Percentiles rank a stretch among this genome's conserved stretches.
Conservation (phyloP, 2,888 invertebrate species). For the Itoplectis maculator region DNA sequence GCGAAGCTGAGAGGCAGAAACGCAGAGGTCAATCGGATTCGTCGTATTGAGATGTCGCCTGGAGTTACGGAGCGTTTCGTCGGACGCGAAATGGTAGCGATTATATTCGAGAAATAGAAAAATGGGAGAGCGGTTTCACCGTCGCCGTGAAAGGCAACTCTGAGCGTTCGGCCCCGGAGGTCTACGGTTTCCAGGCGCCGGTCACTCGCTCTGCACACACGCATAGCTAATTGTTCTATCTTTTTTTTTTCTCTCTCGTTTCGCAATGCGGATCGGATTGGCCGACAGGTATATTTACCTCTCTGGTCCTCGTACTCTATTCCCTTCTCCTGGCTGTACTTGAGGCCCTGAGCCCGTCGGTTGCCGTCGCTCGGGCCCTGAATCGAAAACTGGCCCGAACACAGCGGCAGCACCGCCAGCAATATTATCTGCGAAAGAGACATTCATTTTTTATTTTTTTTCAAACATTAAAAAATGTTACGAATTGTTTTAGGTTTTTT, state of each 20-base stretch:
- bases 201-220: constrained; percentile 23
- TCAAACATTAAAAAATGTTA: not conserved
- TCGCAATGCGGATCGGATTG: constrained; percentile 21
- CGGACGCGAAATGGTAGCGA: constrained; percentile 38
- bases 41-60: not conserved
- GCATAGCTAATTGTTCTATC: constrained; percentile 35
- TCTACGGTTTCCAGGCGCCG: constrained; percentile 43
- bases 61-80: no score
- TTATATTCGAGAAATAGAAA: constrained; percentile 49
- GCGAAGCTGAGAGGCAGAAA: constrained; percentile 72
- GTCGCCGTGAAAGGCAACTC: constrained; percentile 66
- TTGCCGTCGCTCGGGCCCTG: constrained; percentile 82
- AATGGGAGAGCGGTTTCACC: constrained; percentile 35
- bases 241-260: constrained; percentile 20
- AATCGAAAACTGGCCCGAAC: constrained; percentile 82
- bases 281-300: constrained; percentile 72
- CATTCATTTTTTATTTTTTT: not conserved
- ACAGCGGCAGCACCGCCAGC: constrained; percentile 76
- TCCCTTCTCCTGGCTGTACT: constrained; percentile 81
- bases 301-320: constrained; percentile 81
- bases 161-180: constrained; percentile 27
- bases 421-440: constrained; percentile 74
- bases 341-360: constrained; percentile 81
- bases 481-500: not conserved
- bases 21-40: not conserved